Percentiles rank a stretch among this genome's conserved stretches.
These are phyloP conservation scores for Chanos chanos DNA, from an alignment of 2,797 vertebrate genomes.

Conservation along the genomic window DNA sequence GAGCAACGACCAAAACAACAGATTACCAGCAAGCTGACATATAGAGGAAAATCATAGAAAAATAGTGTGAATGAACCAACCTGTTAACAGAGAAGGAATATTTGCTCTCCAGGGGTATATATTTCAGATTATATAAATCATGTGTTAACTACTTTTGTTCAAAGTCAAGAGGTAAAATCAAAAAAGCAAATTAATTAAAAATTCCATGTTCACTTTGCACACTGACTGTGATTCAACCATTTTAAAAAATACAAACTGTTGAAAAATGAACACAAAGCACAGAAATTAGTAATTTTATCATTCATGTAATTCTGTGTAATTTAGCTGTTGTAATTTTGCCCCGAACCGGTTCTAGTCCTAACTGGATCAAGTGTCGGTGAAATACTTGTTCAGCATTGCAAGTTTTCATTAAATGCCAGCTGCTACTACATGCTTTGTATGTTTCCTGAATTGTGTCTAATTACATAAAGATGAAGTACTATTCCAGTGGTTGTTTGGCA, in stretches of 20 bases:
- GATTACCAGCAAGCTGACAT: background rate
- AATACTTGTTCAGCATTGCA: background rate
- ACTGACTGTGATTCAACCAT: too few relatives aligned
- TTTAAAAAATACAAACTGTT: too few relatives aligned
- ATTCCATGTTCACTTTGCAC: too few relatives aligned
- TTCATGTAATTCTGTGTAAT: constrained; percentile 8
- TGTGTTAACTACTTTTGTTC: too few relatives aligned
- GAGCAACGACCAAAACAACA: background rate
- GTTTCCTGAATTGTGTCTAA: constrained; percentile 29
- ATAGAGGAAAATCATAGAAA: background rate
- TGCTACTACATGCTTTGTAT: constrained; percentile 26
- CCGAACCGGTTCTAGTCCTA: constrained; percentile 12
- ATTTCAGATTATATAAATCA: too few relatives aligned
- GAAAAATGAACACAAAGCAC: too few relatives aligned
- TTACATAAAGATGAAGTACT: constrained; percentile 23
- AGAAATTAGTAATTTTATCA: too few relatives aligned
- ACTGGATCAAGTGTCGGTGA: constrained; percentile 18
- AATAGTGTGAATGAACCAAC: background rate
- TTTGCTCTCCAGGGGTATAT: too few relatives aligned
- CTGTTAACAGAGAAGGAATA: background rate
- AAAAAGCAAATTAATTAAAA: too few relatives aligned
- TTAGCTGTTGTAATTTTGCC: constrained; percentile 1
- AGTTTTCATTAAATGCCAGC: constrained; percentile 1
- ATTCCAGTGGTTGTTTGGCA: constrained; percentile 12
- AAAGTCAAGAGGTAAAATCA: too few relatives aligned